These are phyloP conservation scores for Agriopis leucophaearia DNA, from an alignment of 2,888 invertebrate genomes.

Conservation along the genomic window DNA sequence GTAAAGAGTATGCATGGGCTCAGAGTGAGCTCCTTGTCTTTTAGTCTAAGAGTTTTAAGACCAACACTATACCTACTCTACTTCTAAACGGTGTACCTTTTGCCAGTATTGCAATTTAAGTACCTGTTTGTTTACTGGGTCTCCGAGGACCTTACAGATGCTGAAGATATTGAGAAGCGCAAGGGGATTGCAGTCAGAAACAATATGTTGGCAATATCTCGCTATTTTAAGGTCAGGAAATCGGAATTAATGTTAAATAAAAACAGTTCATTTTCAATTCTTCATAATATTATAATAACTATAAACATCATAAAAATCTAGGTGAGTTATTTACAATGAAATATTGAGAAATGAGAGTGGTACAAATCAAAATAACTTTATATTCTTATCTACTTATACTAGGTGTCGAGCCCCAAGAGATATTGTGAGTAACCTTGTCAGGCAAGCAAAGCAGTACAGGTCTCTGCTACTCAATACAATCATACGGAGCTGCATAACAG, in stretches of 20 bases:
- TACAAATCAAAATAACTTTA: constrained; percentile 42
- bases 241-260: neutral
- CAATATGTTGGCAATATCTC: no score
- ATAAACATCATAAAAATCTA: constrained; percentile 50
- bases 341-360: constrained; percentile 16
- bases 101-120: no score
- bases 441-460: neutral
- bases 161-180: no score
- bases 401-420: constrained; percentile 71
- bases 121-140: no score
- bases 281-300: constrained; percentile 42
- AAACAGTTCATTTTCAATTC: constrained; percentile 29
- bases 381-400: constrained; percentile 47
- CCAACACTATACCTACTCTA: no score
- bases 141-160: no score
- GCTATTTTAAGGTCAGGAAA: neutral
- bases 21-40: no score
- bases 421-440: constrained; percentile 31
- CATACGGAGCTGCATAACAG: neutral
- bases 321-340: constrained; percentile 60
- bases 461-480: neutral
- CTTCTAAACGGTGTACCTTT: no score
- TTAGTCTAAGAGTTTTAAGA: no score
- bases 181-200: no score
- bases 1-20: no score